Percentiles rank a stretch among this genome's conserved stretches.
phyloP scores from a whole-genome alignment of 2,113 vertebrate species.

The Scartelaos histophorus region DNA sequence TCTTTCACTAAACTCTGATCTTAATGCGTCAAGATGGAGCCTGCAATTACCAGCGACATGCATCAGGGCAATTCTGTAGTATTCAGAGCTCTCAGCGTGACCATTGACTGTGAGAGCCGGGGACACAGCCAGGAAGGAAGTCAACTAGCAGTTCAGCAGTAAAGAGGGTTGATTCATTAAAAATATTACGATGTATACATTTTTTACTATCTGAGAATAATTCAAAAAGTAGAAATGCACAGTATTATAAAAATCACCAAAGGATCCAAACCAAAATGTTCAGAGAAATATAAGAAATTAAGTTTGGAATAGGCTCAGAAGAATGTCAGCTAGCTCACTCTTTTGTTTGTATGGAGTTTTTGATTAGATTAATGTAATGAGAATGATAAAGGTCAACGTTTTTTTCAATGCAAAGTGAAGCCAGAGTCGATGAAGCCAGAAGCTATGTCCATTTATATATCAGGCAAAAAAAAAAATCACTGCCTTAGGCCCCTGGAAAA shows the following conservation, averaged over 20 bases:
- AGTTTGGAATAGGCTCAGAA: too few species aligned
- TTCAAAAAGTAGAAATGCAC: neutral
- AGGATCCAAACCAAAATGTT: too few species aligned
- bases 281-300: too few species aligned
- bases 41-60: slow-evolving; percentile 64
- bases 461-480: too few species aligned
- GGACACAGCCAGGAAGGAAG: neutral
- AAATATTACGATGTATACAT: neutral
- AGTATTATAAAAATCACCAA: neutral
- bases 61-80: neutral
- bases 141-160: neutral
- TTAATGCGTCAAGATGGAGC: slow-evolving; percentile 28
- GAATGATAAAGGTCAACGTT: too few species aligned
- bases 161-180: neutral
- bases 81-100: neutral
- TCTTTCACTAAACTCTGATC: slow-evolving; percentile 23
- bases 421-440: too few species aligned
- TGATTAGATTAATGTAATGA: too few species aligned
- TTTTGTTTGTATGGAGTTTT: too few species aligned
- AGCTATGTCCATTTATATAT: too few species aligned
- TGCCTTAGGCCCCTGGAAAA: too few species aligned
- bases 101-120: neutral
- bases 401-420: too few species aligned
- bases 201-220: neutral
- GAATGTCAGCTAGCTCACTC: too few species aligned